Base-by-base conservation (phyloP, 2,888 invertebrate species). In the Drosophila sordidapex region DNA sequence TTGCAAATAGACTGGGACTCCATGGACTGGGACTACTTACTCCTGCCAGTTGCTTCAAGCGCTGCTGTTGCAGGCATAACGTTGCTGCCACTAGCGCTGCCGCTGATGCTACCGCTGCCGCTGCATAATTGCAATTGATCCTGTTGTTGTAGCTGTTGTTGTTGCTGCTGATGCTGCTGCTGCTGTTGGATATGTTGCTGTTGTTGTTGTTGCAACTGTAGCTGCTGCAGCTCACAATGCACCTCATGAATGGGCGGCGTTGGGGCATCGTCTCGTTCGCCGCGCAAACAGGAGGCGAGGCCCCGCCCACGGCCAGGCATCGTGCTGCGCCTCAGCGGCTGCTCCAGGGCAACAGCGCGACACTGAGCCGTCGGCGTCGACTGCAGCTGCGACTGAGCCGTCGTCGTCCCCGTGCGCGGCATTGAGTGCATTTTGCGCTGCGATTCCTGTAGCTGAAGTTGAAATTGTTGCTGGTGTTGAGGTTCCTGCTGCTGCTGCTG, bases 211-310 rank as follows among this genome's bases (percentile, higher is more conserved):
- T 92, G 70, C 65, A 91, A 77, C 53, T 82, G 84, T 63, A 84
- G 51, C 61, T 81, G 82, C 58, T 84, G 87, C 60, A 87, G 63
- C 31, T 84, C 87, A 43, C 82, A 82, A 54, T 76, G 76, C 15
- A 87, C 74, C 46, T 89, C 85, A n/a, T 87, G 86, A 2, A 89
- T 74, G 71, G 89, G 89, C 58, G 86, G 86, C 10, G 87, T 87
- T 35, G 89, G 87, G 3, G 87, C 87, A 63, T 93, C 93, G 81
- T 93, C 93, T 59, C 93, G 91, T 85, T 93, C 93, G 61, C 93
- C 93, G 51, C 93, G 90, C 73, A 93, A 79, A 82, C 93, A 93
- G 63, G 93, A 93, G 60, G 93, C 88, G 62, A 93, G 82, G 64
- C 93, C 92, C 64, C 93, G 90, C 54, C 93, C 92, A 63, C 93